Base-by-base conservation (phyloP, 2,113 vertebrate species). In the Sander lucioperca region DNA sequence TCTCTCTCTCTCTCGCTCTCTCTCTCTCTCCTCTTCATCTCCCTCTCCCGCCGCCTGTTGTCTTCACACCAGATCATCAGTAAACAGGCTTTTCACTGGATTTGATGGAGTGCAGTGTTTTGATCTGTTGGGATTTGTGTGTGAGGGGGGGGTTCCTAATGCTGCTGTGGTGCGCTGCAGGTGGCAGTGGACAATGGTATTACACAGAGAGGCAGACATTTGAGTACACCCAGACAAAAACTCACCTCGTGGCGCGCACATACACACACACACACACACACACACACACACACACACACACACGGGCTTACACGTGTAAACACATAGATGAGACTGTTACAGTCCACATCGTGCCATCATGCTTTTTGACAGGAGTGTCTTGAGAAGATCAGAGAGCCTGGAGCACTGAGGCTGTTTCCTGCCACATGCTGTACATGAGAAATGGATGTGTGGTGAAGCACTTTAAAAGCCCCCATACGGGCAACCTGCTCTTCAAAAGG, bases 11-110 rank as follows among this genome's bases (percentile, higher is more conserved):
- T 61, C 36, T 53, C 59, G 23, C 68, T 18, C 13, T 75, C 74
- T 75, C 79, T 61, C 81, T 16, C 25, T 3, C 70, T 39, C 51
- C 33, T 51, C 65, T 53, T 67, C 21, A 21, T 79, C 74, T 80
- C 82, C 63, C 80, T 59, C 80, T 82, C 74, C 76, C 21, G 74
- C 80, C 50, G 58, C 82, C 89, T 83, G 82, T 80, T 90, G 82
- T 91, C 87, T 86, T 91, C 80, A 85, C 82, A 78, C 81, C 82
- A 64, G 84, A 92, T 90, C 88, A 89, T 89, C 89, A 75, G 88
- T 79, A 92, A 94, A 91, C 88, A 91, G 91, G 83, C 77, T 91
- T 92, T 92, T 90, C 85, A 77, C 64, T 87, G 92, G 88, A 92
- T 93, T 89, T 90, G 86, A 92, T 86, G 87, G 88, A 86, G 86